Percentiles rank a stretch among this genome's conserved stretches.
phyloP scores from a whole-genome alignment of 2,888 invertebrate genomes.

The Drosophila multiciliata region DNA sequence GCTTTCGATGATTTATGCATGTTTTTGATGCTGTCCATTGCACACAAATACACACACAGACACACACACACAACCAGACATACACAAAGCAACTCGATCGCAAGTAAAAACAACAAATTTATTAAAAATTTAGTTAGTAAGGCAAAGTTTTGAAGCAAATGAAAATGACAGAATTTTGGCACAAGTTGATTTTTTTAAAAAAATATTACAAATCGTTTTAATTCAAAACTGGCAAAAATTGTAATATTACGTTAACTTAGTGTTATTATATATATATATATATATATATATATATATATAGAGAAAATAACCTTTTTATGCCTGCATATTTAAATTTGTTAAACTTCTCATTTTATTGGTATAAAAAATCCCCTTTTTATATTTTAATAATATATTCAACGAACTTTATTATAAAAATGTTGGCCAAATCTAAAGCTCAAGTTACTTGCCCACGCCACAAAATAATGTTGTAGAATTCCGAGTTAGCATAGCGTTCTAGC shows the following conservation, averaged over 20 bases:
- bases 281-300: too few relatives aligned
- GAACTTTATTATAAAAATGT: conserved; percentile 9
- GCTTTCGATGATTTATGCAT: conserved; percentile 80
- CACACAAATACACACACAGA: conserved; percentile 7
- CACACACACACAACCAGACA: background rate
- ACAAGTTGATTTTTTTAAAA: conserved; percentile 6
- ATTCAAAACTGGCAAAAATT: conserved; percentile 3
- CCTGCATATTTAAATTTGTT: too few relatives aligned
- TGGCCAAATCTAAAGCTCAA: background rate
- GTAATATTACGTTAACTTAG: background rate
- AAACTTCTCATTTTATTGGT: too few relatives aligned
- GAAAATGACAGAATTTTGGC: conserved; percentile 47
- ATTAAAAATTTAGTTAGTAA: conserved; percentile 67
- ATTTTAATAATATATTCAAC: background rate
- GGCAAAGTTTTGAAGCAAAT: conserved; percentile 72
- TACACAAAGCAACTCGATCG: background rate
- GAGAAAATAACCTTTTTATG: too few relatives aligned
- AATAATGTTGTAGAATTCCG: conserved; percentile 30
- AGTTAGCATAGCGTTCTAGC: background rate
- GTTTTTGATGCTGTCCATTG: conserved; percentile 64
- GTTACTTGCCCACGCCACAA: conserved; percentile 9
- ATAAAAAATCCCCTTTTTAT: background rate
- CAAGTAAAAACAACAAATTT: conserved; percentile 54
- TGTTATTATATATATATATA: background rate
- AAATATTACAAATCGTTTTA: background rate